phyloP scores from a whole-genome alignment of 2,797 vertebrate genomes.

The Neopelma chrysocephalum region DNA sequence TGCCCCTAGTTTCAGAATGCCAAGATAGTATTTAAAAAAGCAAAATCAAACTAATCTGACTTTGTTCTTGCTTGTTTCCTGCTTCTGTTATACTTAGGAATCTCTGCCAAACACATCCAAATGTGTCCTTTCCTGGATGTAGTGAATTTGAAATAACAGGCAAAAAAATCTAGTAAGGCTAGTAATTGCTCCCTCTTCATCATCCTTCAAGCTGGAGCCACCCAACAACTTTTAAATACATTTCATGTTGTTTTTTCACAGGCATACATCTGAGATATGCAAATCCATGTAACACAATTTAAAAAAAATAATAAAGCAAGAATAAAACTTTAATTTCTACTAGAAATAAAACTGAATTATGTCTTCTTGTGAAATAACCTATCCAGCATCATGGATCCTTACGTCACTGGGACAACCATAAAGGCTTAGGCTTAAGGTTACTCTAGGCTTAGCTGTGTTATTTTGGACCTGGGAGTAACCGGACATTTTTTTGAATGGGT shows the following conservation, averaged over 20 bases:
- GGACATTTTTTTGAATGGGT: background rate
- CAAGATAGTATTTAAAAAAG: constrained; percentile 50
- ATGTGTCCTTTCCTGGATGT: background rate
- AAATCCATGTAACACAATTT: background rate
- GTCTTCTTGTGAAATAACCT: background rate
- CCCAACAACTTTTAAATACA: background rate
- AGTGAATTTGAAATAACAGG: constrained; percentile 31
- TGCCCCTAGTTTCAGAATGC: constrained; percentile 20
- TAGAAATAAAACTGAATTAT: background rate
- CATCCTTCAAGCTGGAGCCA: background rate
- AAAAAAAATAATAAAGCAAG: background rate
- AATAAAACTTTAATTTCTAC: background rate
- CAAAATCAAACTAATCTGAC: constrained; percentile 61
- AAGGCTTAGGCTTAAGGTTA: background rate
- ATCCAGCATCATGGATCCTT: background rate
- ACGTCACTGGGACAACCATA: background rate
- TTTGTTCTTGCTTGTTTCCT: constrained; percentile 50
- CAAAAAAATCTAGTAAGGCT: background rate
- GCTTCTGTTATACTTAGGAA: background rate
- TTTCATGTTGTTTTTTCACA: background rate
- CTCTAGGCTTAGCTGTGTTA: background rate
- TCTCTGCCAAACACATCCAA: background rate
- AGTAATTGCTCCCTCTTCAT: background rate
- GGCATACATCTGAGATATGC: background rate
- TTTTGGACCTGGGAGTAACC: background rate